Percentiles rank a stretch among this genome's conserved stretches.
phyloP scores from a whole-genome alignment of 2,113 vertebrate species.

The Clinocottus analis region DNA sequence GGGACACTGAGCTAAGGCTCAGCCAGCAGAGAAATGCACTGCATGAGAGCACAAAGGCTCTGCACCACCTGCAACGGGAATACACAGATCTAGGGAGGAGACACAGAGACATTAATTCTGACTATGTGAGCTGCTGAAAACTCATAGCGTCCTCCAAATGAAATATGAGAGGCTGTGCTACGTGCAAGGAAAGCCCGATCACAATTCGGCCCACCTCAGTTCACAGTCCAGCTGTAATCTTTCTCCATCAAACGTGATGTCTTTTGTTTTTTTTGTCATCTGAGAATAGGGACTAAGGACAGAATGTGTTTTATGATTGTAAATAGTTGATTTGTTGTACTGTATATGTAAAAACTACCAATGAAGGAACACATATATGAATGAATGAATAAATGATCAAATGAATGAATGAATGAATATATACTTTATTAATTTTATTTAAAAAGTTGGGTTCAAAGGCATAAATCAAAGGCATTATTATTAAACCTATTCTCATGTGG shows the following conservation, averaged over 20 bases:
- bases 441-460: too few species aligned
- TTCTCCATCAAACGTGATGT: background rate
- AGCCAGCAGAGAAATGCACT: background rate
- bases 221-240: background rate
- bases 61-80: background rate
- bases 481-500: too few species aligned
- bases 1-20: background rate
- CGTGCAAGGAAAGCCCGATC: background rate
- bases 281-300: too few species aligned
- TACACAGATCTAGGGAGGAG: background rate
- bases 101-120: background rate
- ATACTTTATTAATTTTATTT: too few species aligned
- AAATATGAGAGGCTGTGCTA: background rate
- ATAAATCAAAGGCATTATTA: too few species aligned
- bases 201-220: background rate
- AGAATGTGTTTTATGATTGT: too few species aligned
- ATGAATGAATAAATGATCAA: too few species aligned
- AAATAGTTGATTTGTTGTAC: too few species aligned
- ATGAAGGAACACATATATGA: too few species aligned
- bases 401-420: too few species aligned
- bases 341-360: too few species aligned
- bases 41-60: background rate
- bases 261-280: too few species aligned
- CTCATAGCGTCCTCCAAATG: background rate
- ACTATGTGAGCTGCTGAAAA: constrained; percentile 1